phyloP scores from a whole-genome alignment of 2,113 vertebrate species.

The Ia io region DNA sequence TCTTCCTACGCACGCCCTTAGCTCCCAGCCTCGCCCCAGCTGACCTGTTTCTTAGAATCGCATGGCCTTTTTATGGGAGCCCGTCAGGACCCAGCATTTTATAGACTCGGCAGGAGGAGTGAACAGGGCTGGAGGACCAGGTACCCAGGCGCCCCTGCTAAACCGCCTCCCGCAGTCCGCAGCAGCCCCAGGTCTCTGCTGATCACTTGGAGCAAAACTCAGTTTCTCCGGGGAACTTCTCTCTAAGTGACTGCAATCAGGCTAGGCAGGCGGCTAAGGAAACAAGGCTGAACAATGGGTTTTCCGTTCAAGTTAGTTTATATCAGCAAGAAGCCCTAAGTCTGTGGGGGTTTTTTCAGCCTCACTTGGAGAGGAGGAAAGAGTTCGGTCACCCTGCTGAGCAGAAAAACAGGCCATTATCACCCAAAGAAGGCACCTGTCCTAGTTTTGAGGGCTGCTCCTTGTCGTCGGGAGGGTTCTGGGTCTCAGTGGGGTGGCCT shows the following conservation, averaged over 20 bases:
- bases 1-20: neutral
- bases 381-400: constrained; percentile 24
- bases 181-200: neutral
- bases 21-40: neutral
- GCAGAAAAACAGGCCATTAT: constrained; percentile 52
- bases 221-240: constrained; percentile 35
- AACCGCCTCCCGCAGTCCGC: neutral
- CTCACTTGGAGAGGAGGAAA: constrained; percentile 37
- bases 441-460: constrained; percentile 38
- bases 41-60: neutral
- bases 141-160: neutral
- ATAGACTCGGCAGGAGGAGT: neutral
- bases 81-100: neutral
- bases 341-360: neutral
- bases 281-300: constrained; percentile 40
- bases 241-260: constrained; percentile 45
- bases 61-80: neutral
- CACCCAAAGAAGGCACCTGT: constrained; percentile 16
- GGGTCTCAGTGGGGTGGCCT: neutral
- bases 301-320: constrained; percentile 9
- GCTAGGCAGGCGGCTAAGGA: constrained; percentile 15
- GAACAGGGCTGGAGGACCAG: neutral
- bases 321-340: constrained; percentile 42
- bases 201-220: constrained; percentile 52
- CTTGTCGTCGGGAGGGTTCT: neutral